A percentile compares a stretch with the other conserved stretches of the same genome.
phyloP scores from a whole-genome alignment of 2,797 vertebrate species.

The Notolabrus celidotus region DNA sequence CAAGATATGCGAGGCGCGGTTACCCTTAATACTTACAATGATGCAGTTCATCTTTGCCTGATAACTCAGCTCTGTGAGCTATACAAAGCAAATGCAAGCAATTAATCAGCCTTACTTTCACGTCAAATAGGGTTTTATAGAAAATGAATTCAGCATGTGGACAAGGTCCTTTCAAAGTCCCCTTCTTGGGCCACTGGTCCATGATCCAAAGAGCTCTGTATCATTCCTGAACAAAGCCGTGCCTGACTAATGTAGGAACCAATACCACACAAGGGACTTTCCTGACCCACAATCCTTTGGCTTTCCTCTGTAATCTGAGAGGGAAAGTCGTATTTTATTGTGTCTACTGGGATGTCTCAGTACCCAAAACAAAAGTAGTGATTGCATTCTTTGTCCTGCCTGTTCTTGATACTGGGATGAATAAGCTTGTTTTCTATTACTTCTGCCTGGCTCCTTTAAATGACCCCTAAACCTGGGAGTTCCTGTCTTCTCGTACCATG shows the following conservation, averaged over 20 bases:
- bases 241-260: slow-evolving; percentile 17
- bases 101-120: slow-evolving; percentile 29
- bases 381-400: slow-evolving; percentile 1
- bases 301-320: slow-evolving; percentile 29
- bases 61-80: slow-evolving; percentile 6
- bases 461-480: background rate
- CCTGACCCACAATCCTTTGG: slow-evolving; percentile 44
- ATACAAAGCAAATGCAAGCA: slow-evolving; percentile 11
- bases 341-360: slow-evolving; percentile 12
- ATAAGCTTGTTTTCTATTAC: background rate
- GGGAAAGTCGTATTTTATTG: slow-evolving; percentile 11
- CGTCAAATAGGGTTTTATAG: slow-evolving; percentile 9
- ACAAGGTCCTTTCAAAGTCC: slow-evolving; percentile 19
- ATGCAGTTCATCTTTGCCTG: slow-evolving; percentile 32
- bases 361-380: slow-evolving; percentile 12
- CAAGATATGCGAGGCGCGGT: background rate
- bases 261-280: slow-evolving; percentile 36
- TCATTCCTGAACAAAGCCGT: slow-evolving; percentile 22
- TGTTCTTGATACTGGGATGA: background rate
- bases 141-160: background rate
- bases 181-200: slow-evolving; percentile 1
- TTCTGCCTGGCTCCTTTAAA: background rate
- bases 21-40: background rate
- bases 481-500: too few relatives aligned
- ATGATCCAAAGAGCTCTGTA: background rate